A percentile compares a stretch with the other conserved stretches of the same genome.
These are phyloP conservation scores for Brachypteracias leptosomus DNA, from an alignment of 2,113 vertebrate genomes.

Conservation along the genomic window DNA sequence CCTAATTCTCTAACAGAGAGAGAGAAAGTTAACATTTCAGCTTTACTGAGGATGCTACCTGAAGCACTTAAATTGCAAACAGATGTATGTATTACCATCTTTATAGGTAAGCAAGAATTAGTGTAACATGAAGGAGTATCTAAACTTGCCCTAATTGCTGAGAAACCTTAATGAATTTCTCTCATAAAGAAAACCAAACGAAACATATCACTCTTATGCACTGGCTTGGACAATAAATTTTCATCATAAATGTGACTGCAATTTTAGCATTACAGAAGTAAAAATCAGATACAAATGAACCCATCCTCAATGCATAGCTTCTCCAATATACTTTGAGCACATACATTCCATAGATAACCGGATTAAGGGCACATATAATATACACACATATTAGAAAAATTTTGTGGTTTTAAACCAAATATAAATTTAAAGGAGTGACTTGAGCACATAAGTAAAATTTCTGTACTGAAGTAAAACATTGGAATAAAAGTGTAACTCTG, in stretches of 20 bases:
- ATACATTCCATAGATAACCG: background rate
- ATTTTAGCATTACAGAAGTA: background rate
- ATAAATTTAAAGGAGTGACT: background rate
- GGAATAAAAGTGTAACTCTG: background rate
- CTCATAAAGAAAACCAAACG: background rate
- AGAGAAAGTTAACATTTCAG: background rate
- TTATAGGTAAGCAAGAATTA: background rate
- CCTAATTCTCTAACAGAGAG: background rate
- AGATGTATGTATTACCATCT: background rate
- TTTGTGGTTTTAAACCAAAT: background rate
- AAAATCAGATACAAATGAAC: background rate
- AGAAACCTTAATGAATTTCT: background rate
- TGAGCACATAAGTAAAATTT: background rate
- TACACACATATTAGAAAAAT: background rate
- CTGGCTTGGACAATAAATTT: background rate
- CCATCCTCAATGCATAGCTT: background rate
- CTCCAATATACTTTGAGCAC: background rate
- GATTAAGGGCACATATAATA: background rate
- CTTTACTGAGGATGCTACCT: background rate
- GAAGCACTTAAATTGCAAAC: background rate
- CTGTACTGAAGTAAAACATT: background rate
- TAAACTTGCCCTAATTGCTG: background rate
- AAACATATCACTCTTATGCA: fast-evolving
- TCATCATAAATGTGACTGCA: background rate
- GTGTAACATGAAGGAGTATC: background rate